These are phyloP conservation scores for Abrostola tripartita DNA, from an alignment of 2,888 invertebrate genomes.

Conservation along the genomic window DNA sequence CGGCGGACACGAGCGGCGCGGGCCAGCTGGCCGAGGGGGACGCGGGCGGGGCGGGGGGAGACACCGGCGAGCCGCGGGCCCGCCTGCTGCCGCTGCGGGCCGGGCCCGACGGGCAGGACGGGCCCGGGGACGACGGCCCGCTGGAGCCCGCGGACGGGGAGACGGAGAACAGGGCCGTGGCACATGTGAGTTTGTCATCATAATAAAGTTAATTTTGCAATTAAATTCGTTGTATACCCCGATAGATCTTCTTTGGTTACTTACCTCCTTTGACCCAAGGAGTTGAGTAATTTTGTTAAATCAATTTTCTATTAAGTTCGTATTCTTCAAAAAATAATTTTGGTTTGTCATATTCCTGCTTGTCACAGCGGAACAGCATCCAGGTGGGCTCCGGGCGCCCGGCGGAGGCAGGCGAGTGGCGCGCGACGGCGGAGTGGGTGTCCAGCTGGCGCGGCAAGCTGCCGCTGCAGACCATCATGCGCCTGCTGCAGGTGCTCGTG, in stretches of 20 bases:
- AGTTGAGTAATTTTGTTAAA: no score
- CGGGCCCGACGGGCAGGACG: conserved; percentile 73
- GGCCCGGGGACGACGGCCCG: conserved; percentile 50
- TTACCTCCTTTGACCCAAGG: no score
- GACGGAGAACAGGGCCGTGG: conserved; percentile 54
- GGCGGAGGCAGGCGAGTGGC: conserved; percentile 34
- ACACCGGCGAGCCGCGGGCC: conserved; percentile 44
- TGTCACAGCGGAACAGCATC: conserved; percentile 91
- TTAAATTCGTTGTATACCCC: no score
- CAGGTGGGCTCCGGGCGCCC: conserved; percentile 60
- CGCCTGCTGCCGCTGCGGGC: conserved; percentile 66
- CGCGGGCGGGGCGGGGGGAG: conserved; percentile 17
- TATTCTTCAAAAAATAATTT: no score
- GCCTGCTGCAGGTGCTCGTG: conserved; percentile 98
- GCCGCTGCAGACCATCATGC: conserved; percentile 99
- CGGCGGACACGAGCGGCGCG: conserved; percentile 42
- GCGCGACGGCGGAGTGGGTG: conserved; percentile 95
- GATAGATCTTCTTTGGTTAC: no score
- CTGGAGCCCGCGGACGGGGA: conserved; percentile 33
- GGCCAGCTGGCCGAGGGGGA: neutral
- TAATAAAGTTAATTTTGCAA: no score
- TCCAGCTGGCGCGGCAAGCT: conserved; percentile 98
- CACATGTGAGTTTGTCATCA: conserved; percentile 67
- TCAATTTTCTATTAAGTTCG: no score
- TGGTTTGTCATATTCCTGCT: no score